Evolutionary conservation across 2,888 invertebrate genomes (phyloP), one percentile per base, ranked within the genome.

Genomic region (Digitonthophagus gazella): DNA sequence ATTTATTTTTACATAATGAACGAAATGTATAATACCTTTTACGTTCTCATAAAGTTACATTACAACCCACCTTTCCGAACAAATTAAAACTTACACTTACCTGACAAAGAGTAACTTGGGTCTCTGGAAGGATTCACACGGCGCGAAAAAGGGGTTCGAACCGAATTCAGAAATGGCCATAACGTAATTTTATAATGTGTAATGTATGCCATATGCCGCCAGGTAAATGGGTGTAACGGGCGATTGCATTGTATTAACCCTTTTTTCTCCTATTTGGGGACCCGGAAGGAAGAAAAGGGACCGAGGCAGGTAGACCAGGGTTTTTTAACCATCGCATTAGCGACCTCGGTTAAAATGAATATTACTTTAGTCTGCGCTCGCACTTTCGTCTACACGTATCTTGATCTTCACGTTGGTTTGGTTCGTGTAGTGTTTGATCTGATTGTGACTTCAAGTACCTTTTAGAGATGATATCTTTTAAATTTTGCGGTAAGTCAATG

Each of bases 261-360:
- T 80, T 81, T 76, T 78, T 76, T 75, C 61, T 4, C 18, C 73
- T 73, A 72, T 71, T 73, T 74, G 73, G 77, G 61, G 77, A 78
- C 77, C 81, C 81, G 81, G 81, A 81, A 81, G 81, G 81, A 81
- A 81, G 80, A 79, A 80, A 79, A 76, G 79, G 79, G 75, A 75
- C 76, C 70, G 18, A 18, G 18, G 81, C 82, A 83, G 83, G 82
- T 83, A 83, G 81, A 78, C 80, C n/a, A 11, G n/a, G 18, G 61
- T 67, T 56, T 80, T 79, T 79, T 44, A 8, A 44, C 28, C 28
- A 44, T 44, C 28, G 28, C 28, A 44, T 44, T 77, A 74, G 76
- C 76, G 77, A 75, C 72, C 75, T 75, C 75, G 74, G 73, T 72
- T 74, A 75, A 72, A 77, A 75, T 78, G 76, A 76, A 78, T 79